phyloP scores from a whole-genome alignment of 2,113 vertebrate species.

The Panthera uncia region DNA sequence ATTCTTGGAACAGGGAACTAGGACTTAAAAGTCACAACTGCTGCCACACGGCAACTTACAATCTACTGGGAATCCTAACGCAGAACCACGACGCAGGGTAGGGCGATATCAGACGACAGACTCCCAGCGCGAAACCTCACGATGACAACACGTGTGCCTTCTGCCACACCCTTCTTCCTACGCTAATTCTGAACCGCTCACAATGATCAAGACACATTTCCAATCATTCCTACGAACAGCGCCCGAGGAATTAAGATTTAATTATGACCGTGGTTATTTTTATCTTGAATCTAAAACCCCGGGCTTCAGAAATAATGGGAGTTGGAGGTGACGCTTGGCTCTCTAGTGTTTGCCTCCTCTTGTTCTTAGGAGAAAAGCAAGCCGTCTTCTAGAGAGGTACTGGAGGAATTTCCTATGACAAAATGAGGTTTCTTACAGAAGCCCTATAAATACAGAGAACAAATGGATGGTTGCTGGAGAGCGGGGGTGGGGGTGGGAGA shows the following conservation, averaged over 20 bases:
- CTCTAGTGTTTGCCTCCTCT: not conserved
- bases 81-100: not conserved
- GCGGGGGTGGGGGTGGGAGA: not conserved
- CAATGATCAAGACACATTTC: not conserved
- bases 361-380: not conserved
- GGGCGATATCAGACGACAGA: rapidly evolving
- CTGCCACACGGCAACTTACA: not conserved
- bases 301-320: not conserved
- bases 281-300: slow-evolving; percentile 2
- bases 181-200: not conserved
- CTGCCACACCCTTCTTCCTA: not conserved
- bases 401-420: not conserved
- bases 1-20: not conserved
- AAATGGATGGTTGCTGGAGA: not conserved
- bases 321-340: not conserved
- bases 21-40: not conserved
- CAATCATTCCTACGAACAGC: not conserved
- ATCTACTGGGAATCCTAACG: not conserved
- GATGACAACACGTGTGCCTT: not conserved
- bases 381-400: not conserved
- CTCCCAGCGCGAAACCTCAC: not conserved
- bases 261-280: not conserved
- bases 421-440: not conserved
- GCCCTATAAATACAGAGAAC: not conserved
- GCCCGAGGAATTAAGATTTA: not conserved